Base-by-base conservation (phyloP, 2,797 vertebrate genomes). In the Ispidina picta region DNA sequence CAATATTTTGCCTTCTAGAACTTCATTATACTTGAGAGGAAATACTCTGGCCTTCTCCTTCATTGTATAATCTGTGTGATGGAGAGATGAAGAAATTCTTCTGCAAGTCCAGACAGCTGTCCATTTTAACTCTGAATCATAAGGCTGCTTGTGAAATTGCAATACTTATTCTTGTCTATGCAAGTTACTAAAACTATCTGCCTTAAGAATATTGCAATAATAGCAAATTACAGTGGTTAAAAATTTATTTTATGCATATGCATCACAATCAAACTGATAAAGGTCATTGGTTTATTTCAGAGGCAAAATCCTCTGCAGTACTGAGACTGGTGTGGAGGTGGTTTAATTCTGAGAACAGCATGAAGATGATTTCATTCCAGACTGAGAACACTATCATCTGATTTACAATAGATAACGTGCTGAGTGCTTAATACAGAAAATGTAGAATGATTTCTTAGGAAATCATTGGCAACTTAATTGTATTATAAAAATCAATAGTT, bases 401-500 rank as follows among this genome's bases (percentile, higher is more conserved):
- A 81, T 65, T 88, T 78, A 81, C 48, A 82, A 82, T 1, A 83
- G 79, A 74, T 29, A 77, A 86, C 41, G 60, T 91, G 68, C 81
- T 74, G 52, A 90, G 37, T 82, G 63, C 28, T 43, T 73, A 60
- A 82, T 13, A 74, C 12, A 74, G 62, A 92, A 92, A 88, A 90
- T 5, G 31, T 84, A 74, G 18, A 91, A 89, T 3, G 9, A 73
- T 83, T 94, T 89, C 86, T 70, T 70, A 88, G 84, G 83, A 84
- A 94, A 84, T 82, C 75, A 71, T 54, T 88, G 78, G 68, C 60
- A 91, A 85, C 37, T 70, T 91, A 91, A 86, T 70, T 84, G 56
- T 49, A 46, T 90, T 79, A 86, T 56, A 90, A 91, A 94, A 93
- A 92, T 88, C 93, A 92, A 91, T 84, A 82, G 22, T 85, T 91